Percentiles rank a stretch among this genome's conserved stretches.
phyloP scores from a whole-genome alignment of 2,888 invertebrate species.

The Lasioglossum zephyrum region DNA sequence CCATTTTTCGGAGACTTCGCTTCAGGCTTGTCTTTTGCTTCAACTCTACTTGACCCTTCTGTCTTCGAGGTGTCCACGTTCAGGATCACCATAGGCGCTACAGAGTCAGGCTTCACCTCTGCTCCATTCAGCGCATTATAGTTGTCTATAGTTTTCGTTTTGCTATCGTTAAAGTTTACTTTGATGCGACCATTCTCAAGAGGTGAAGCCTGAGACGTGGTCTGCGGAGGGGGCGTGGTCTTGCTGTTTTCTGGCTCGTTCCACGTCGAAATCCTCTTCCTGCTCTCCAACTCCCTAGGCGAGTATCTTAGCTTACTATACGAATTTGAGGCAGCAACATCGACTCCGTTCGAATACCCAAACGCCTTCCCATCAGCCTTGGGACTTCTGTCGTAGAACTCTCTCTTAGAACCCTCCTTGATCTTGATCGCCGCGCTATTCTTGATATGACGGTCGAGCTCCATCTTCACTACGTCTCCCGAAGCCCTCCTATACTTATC shows the following conservation, averaged over 20 bases:
- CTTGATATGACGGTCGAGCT: conserved; percentile 73
- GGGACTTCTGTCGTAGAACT: conserved; percentile 69
- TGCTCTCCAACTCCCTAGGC: conserved; percentile 66
- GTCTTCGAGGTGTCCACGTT: conserved; percentile 72
- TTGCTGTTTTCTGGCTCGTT: not conserved
- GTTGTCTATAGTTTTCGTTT: conserved; percentile 51
- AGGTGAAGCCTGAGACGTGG: conserved; percentile 32
- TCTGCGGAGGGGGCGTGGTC: not conserved
- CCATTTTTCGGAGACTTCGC: conserved; percentile 59
- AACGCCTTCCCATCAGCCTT: conserved; percentile 66
- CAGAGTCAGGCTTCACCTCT: conserved; percentile 52
- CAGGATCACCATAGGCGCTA: conserved; percentile 57
- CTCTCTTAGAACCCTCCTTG: conserved; percentile 70
- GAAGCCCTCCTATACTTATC: conserved; percentile 71
- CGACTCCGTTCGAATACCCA: conserved; percentile 66
- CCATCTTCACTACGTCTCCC: conserved; percentile 63
- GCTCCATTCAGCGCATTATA: conserved; percentile 53
- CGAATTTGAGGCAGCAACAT: conserved; percentile 63
- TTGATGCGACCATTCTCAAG: conserved; percentile 71
- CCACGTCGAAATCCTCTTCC: conserved; percentile 34
- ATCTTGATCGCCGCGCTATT: conserved; percentile 66
- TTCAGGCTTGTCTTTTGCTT: conserved; percentile 67
- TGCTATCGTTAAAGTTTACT: conserved; percentile 52
- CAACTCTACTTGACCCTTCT: conserved; percentile 71
- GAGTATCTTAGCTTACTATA: conserved; percentile 62